Conservation (phyloP, 1,140 invertebrate species). For the Penaeus japonicus region DNA sequence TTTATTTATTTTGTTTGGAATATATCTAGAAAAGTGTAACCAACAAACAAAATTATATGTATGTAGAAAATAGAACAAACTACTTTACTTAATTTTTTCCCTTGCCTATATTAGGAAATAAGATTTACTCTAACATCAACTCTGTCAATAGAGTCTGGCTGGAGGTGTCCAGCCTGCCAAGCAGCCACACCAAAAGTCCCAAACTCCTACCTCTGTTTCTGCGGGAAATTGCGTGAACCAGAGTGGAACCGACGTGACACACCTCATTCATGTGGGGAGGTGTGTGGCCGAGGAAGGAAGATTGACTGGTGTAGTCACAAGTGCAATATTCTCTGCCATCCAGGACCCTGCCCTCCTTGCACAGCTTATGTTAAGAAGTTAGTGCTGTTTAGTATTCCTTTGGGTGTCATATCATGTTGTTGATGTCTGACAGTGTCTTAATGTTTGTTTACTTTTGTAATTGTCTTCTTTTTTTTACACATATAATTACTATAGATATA, state of each 20-base stretch:
- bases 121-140: slow-evolving; percentile 48
- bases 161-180: slow-evolving; percentile 93
- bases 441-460: background rate
- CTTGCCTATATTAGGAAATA: background rate
- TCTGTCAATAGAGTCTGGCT: slow-evolving; percentile 73
- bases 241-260: slow-evolving; percentile 76
- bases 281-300: slow-evolving; percentile 74
- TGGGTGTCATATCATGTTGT: too few species aligned
- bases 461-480: too few species aligned
- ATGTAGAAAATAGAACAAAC: too few species aligned
- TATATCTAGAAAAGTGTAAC: too few species aligned
- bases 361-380: slow-evolving; percentile 69
- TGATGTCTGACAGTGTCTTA: slow-evolving; percentile 64
- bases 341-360: slow-evolving; percentile 82
- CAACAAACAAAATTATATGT: too few species aligned
- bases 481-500: too few species aligned
- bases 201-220: slow-evolving; percentile 82
- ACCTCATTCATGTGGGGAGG: slow-evolving; percentile 89
- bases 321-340: slow-evolving; percentile 90
- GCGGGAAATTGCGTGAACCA: slow-evolving; percentile 78
- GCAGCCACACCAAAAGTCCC: slow-evolving; percentile 75
- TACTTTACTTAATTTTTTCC: too few species aligned
- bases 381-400: background rate
- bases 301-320: slow-evolving; percentile 76
- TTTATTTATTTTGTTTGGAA: too few species aligned